Evolutionary conservation across 2,797 vertebrate species (phyloP).

Genomic region (Stomatorhinus walkeri): DNA sequence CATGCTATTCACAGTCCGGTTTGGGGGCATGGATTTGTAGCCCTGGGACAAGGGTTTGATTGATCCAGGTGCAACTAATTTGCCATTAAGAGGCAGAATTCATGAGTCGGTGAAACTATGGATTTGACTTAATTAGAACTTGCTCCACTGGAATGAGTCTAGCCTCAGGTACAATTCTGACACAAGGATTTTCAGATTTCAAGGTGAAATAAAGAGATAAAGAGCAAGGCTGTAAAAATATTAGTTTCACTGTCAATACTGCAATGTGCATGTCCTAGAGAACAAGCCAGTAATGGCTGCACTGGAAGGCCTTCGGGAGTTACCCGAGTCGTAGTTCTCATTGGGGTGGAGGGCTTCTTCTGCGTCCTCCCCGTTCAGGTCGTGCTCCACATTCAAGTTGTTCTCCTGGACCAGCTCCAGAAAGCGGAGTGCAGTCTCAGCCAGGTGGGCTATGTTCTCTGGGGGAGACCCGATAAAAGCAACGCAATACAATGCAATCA

Average conservation of each 20-base stretch:
- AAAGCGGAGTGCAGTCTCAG: conserved; percentile 92
- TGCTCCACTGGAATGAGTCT: not conserved
- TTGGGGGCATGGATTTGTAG: not conserved
- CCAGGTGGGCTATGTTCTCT: conserved; percentile 95
- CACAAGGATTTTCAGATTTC: not conserved
- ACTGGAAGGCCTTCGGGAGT: not conserved
- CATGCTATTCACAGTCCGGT: not conserved
- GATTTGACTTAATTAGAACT: not conserved
- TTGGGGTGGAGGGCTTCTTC: conserved; percentile 82
- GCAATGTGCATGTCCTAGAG: not conserved
- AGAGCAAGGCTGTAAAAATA: not conserved
- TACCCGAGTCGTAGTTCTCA: conserved; percentile 96
- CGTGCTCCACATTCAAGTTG: conserved; percentile 85
- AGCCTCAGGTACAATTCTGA: not conserved
- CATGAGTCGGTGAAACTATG: not conserved
- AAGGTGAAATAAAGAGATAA: not conserved
- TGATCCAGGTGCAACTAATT: not conserved
- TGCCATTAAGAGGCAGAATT: not conserved
- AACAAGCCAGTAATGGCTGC: not conserved
- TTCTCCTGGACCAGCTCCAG: conserved; percentile 93
- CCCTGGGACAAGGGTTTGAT: not conserved
- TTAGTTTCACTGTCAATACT: not conserved
- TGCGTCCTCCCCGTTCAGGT: conserved; percentile 75
- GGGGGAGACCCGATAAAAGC: not conserved
- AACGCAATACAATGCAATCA: not conserved